Evolutionary conservation across 1,140 invertebrate species (phyloP), one percentile per base, ranked within the genome.

Genomic region (Lepidurus packardi): DNA sequence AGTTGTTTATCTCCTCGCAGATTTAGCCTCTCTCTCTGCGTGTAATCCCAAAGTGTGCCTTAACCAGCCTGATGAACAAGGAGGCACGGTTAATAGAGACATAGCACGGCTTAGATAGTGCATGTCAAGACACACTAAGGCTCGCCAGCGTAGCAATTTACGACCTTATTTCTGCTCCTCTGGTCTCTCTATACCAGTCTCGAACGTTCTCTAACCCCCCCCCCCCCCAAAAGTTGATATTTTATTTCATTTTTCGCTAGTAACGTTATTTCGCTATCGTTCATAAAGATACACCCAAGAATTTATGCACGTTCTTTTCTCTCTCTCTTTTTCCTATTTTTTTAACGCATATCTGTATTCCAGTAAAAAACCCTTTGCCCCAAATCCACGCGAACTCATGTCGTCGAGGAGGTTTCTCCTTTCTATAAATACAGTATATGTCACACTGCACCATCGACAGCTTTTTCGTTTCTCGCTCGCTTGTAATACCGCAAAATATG

Each of bases 121-220:
- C 53, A 65, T 65, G 53, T 21, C 53, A 65, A 65, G 53, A 21
- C 13, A 7, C 53, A 65, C 13, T 21, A 65, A 65, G 21, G 53
- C 16, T 65, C 13, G 6, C 53, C 16, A 13, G 21, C 53, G 13
- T 10, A 47, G 53, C 53, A 65, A 65, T 65, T 65, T 65, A 65
- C 53, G 53, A 16, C 16, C 53, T 65, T 65, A 65, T 65, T 65
- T 65, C 53, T 65, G 8, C 53, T 65, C 53, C 53, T 65, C 53
- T 65, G 8, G 13, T 0, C 53, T 65, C 53, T 21, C 16, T 65
- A 21, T 65, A 47, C 8, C 53, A 4, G 4, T 21, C 7, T n/a
- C 21, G 13, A n/a, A 13, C 3, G 16, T 65, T 65, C 13, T 65
- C 53, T 65, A 1, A n/a, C 1, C 9, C 53, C 21, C 8, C 53